Evolutionary conservation across 2,888 invertebrate species (phyloP), one percentile per base, ranked within the genome.

Genomic region (Macaria liturata): DNA sequence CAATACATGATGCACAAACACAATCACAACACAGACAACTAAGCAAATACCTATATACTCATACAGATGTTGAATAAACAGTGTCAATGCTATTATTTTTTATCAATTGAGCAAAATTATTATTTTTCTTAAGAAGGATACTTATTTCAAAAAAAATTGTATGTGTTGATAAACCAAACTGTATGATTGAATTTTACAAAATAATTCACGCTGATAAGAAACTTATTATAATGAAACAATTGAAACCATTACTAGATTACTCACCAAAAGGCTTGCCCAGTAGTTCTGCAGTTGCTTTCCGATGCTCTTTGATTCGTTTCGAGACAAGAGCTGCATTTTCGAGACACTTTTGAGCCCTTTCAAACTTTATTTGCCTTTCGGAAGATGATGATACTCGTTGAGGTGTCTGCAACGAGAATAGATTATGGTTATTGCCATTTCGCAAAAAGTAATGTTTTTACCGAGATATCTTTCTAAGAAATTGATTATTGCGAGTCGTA

Each of bases 241-340:
- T 37, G 0, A 37, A 42, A 9, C 8, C 42, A 42, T n/a, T 9
- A 9, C n/a, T 9, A 32, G 9, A n/a, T 54, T 5, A 45, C 69
- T 71, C 72, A 91, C 91, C 91, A 78, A 90, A 91, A 40, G 90
- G 88, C 55, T 76, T 77, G 54, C 91, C 91, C 72, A 91, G 67
- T 49, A 91, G 72, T 63, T 91, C 91, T 34, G 91, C 91, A 62
- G 91, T 88, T n/a, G 90, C 91, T 76, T 88, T 91, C 5, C 90
- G 70, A 46, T 91, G 91, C 71, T 91, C 91, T 70, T 91, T 91
- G 53, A 91, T 91, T 57, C 89, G 78, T 72, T 91, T 91, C 2
- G 91, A 91, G 6, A 91, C 91, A 71, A 90, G 85, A 34, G 89
- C 91, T 60, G 91, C 91, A 90, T 91, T 91, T 77, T 91, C 91